These are phyloP conservation scores for Acanthaster planci DNA, from an alignment of 35 echinoderm and acorn worm species.

Conservation along the genomic window DNA sequence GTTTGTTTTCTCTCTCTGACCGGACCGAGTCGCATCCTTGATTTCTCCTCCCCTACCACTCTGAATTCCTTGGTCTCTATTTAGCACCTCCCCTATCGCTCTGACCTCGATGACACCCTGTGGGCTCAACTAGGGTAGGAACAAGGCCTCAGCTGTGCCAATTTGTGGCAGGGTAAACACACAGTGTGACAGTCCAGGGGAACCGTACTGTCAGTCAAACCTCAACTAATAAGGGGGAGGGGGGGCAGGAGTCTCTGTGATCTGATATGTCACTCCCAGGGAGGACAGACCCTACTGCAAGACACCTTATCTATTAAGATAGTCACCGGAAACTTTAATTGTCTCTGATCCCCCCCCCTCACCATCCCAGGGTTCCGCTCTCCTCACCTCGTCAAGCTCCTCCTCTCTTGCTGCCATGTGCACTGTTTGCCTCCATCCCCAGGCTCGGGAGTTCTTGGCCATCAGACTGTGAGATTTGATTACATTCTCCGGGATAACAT, in stretches of 20 bases:
- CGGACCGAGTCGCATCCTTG: no score
- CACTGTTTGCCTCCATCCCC: background rate
- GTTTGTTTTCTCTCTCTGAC: no score
- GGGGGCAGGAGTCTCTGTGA: background rate
- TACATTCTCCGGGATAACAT: background rate
- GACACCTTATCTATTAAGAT: conserved; percentile 3
- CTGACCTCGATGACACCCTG: background rate
- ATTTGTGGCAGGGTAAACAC: conserved; percentile 28
- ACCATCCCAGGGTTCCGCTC: no score
- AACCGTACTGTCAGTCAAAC: background rate
- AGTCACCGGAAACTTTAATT: conserved; percentile 26
- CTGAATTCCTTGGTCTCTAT: background rate
- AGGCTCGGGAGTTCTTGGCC: background rate
- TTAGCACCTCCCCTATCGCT: conserved; percentile 2
- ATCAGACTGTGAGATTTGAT: conserved; percentile 17
- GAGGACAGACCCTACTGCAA: background rate
- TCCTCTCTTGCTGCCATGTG: no score
- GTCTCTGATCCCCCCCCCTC: background rate
- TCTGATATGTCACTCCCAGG: background rate
- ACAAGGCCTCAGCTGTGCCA: conserved; percentile 4
- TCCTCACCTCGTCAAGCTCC: no score
- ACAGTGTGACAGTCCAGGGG: background rate
- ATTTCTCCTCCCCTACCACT: background rate
- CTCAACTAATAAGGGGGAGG: background rate
- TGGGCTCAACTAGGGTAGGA: background rate